Evolutionary conservation across 2,113 vertebrate genomes (phyloP).

Genomic region (Amblyornis subalaris): DNA sequence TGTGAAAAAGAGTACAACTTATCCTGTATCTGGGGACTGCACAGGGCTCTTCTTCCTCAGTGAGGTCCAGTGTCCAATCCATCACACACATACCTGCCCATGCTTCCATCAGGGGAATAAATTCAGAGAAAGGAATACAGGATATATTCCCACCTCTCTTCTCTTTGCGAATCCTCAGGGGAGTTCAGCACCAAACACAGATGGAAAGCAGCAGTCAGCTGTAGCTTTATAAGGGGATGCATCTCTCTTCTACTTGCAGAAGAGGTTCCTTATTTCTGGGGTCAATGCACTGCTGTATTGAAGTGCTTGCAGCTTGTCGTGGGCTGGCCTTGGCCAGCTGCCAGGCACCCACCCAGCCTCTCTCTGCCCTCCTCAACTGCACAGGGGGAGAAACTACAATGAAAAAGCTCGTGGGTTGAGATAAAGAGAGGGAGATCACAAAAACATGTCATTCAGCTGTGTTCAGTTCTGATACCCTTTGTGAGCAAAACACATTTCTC

Average conservation of each 20-base stretch:
- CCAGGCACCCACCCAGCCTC: not conserved
- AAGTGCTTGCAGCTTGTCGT: not conserved
- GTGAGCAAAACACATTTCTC: not conserved
- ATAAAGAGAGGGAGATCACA: not conserved
- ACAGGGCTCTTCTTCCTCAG: not conserved
- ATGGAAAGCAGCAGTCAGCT: not conserved
- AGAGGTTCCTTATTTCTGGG: not conserved
- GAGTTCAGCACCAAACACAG: not conserved
- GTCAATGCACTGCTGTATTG: not conserved
- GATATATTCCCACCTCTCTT: not conserved
- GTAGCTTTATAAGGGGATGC: not conserved
- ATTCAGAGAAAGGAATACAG: not conserved
- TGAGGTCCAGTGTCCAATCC: not conserved
- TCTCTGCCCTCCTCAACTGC: not conserved
- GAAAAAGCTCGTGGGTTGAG: not conserved
- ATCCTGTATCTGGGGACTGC: not conserved
- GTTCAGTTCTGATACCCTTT: not conserved
- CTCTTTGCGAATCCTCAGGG: not conserved
- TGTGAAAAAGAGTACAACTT: not conserved
- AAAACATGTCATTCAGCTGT: not conserved
- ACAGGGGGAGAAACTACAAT: not conserved
- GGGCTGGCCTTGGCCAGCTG: not conserved
- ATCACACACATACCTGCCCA: rapidly evolving
- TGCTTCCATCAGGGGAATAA: not conserved
- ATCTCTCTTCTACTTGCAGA: not conserved